Conservation (phyloP, 1,140 invertebrate species). For the Chironomus striatipennis region DNA sequence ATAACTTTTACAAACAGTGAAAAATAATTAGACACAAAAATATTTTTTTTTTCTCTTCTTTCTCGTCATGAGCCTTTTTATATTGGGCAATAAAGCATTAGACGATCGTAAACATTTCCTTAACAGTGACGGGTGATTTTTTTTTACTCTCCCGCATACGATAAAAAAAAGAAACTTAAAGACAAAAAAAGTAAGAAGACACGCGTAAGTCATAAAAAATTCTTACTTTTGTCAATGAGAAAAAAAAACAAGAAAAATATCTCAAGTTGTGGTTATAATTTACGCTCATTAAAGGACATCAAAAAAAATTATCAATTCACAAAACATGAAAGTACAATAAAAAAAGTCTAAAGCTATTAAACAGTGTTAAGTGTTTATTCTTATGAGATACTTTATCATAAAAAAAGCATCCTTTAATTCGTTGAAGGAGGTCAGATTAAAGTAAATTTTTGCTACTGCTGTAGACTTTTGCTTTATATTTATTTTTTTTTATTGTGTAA, state of each 20-base stretch:
- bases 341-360: not conserved
- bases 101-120: not conserved
- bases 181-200: not conserved
- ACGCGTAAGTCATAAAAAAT: constrained; percentile 1
- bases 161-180: not conserved
- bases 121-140: not conserved
- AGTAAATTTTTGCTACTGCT: not conserved
- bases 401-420: not conserved
- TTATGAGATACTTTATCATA: not conserved
- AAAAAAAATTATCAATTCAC: not conserved
- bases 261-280: not conserved
- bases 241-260: not conserved
- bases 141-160: too few species aligned
- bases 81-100: constrained; percentile 7
- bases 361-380: not conserved
- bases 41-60: too few species aligned
- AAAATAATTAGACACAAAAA: not conserved
- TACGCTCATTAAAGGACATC: not conserved
- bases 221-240: not conserved
- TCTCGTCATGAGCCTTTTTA: not conserved
- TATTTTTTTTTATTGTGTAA: not conserved
- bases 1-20: not conserved
- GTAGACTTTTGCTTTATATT: not conserved
- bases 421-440: not conserved
- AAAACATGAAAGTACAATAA: not conserved